Conservation (phyloP, 1,140 invertebrate species). For the Penaeus japonicus region DNA sequence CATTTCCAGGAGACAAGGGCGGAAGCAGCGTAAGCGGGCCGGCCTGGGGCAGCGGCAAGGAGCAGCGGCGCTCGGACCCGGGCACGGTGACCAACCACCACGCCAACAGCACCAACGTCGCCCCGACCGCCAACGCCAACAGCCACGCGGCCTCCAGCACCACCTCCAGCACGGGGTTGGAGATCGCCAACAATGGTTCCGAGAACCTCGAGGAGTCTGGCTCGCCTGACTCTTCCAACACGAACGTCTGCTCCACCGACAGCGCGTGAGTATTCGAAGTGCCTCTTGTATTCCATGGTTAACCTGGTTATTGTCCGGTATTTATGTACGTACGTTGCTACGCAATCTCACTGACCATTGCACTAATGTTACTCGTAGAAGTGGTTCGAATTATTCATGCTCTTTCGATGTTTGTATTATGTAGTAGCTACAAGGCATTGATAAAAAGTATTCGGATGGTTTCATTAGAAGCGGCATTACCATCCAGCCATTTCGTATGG, state of each 20-base stretch:
- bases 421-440: too few species aligned
- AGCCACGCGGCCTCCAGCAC: not conserved
- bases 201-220: not conserved
- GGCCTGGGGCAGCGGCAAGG: conserved; percentile 4
- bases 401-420: too few species aligned
- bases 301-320: too few species aligned
- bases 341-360: too few species aligned
- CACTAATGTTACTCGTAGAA: too few species aligned
- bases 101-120: not conserved
- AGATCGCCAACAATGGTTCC: conserved; percentile 7
- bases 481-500: too few species aligned
- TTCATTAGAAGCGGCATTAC: too few species aligned
- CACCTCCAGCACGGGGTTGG: not conserved
- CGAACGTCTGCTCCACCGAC: not conserved
- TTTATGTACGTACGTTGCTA: too few species aligned
- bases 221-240: not conserved
- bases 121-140: not conserved
- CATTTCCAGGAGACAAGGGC: conserved; percentile 1
- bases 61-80: conserved; percentile 10
- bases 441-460: too few species aligned
- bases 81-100: conserved; percentile 1
- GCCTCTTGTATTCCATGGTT: too few species aligned
- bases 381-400: too few species aligned
- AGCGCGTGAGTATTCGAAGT: conserved; percentile 1
- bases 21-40: not conserved